phyloP scores from a whole-genome alignment of 1,140 invertebrate species.

The Drosophila santomea region DNA sequence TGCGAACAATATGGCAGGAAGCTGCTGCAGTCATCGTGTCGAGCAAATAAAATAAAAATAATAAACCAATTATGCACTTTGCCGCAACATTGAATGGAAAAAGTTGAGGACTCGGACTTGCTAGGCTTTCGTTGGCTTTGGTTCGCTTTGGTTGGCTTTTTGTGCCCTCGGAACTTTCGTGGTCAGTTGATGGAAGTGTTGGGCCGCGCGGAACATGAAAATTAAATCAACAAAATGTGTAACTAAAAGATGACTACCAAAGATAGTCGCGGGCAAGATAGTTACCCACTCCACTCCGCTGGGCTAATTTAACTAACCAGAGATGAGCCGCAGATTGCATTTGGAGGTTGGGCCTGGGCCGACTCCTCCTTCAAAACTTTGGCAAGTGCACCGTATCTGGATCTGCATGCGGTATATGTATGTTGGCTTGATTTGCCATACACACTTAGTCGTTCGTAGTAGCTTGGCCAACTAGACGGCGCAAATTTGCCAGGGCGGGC shows the following conservation, averaged over 20 bases:
- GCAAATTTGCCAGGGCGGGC: slow-evolving; percentile 67
- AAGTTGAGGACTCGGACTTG: slow-evolving; percentile 10
- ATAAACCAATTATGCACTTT: slow-evolving; percentile 84
- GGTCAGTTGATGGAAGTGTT: slow-evolving; percentile 70
- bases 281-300: slow-evolving; percentile 51
- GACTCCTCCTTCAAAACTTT: slow-evolving; percentile 7
- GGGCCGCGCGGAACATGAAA: slow-evolving; percentile 62
- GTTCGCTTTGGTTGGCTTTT: neutral
- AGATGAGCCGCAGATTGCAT: slow-evolving; percentile 42
- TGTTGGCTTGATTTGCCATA: slow-evolving; percentile 73
- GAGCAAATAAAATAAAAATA: slow-evolving; percentile 76
- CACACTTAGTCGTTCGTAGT: slow-evolving; percentile 39
- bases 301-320: slow-evolving; percentile 76
- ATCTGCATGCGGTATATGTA: slow-evolving; percentile 46
- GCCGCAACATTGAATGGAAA: slow-evolving; percentile 77
- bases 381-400: slow-evolving; percentile 56
- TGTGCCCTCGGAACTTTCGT: slow-evolving; percentile 26
- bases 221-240: slow-evolving; percentile 81
- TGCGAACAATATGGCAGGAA: slow-evolving; percentile 80
- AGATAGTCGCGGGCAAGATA: slow-evolving; percentile 71
- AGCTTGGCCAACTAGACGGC: slow-evolving; percentile 24
- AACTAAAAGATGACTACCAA: slow-evolving; percentile 68
- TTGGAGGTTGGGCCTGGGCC: slow-evolving; percentile 18
- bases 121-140: neutral
- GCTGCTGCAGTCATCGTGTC: slow-evolving; percentile 52